Evolutionary conservation across 2,888 invertebrate species (phyloP), one percentile per base, ranked within the genome.

Genomic region (Volucella inflata): DNA sequence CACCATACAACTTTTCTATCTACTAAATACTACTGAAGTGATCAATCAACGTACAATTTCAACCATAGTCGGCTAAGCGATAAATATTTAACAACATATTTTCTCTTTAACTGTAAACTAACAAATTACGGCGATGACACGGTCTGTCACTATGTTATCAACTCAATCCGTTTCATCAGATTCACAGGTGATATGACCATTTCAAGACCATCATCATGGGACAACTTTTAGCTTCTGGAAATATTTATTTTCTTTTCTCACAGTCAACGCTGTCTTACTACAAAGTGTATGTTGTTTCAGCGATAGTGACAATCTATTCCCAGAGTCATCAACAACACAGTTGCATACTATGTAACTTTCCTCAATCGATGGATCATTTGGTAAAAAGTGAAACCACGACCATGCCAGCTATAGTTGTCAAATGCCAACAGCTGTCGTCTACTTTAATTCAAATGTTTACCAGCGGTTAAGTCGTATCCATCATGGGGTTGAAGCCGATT

Each of bases 321-420:
- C 67, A 77, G 51, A 62, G 53, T 36, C 38, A 21, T 51, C 21
- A 12, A 44, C 44, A 36, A 48, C 40, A 55, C 57, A 11, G 16
- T 17, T 1, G 8, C 53, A 46, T 38, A 51, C 30, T 55, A 30
- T 30, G 30, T 30, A 72, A 74, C 74, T 84, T 75, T 84, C 70
- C 74, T 68, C 84, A 11, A 74, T 68, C 67, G 72, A 84, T 75
- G 70, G 36, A 84, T 84, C 84, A 79, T 84, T 30, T 79, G 48
- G 79, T 64, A 64, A 84, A 84, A 84, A 84, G 84, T 84, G 84
- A 84, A 84, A 84, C 79, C 79, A 75, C 81, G 65, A 70, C 70
- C 70, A 65, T 55, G 62, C 46, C 11, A 70, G 75, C 70, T 17
- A 65, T 55, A 77, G 65, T 75, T 84, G 80, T 84, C 84, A 84